A percentile compares a stretch with the other conserved stretches of the same genome.
Evolutionary conservation across 53 echinoderm and acorn worm species (phyloP).

Genomic region (Holothuria leucospilota): DNA sequence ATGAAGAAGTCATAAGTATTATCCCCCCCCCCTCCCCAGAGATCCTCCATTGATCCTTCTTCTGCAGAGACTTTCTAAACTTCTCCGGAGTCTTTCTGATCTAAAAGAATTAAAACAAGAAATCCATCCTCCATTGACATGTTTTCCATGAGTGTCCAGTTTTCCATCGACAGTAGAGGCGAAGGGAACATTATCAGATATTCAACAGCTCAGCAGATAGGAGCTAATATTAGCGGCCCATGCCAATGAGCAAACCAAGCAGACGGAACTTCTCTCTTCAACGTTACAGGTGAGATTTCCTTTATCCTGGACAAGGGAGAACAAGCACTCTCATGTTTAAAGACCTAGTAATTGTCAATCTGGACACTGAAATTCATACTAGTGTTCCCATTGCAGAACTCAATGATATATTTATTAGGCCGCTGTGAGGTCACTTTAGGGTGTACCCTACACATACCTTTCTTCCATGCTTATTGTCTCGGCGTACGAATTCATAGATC

Average conservation of each 20-base stretch:
- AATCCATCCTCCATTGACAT: slow-evolving; percentile 59
- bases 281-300: slow-evolving; percentile 30
- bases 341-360: slow-evolving; percentile 5
- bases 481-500: neutral
- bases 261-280: slow-evolving; percentile 61
- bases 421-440: neutral
- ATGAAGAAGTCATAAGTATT: neutral
- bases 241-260: slow-evolving; percentile 64
- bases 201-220: slow-evolving; percentile 31
- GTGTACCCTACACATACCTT: neutral
- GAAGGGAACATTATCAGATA: no score
- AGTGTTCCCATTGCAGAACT: slow-evolving; percentile 31
- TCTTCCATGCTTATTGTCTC: neutral
- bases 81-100: slow-evolving; percentile 17
- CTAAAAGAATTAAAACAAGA: slow-evolving; percentile 49
- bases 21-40: neutral
- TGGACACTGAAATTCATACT: slow-evolving; percentile 50
- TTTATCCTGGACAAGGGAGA: neutral
- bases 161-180: slow-evolving; percentile 65
- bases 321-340: neutral
- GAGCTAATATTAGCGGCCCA: slow-evolving; percentile 32
- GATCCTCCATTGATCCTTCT: no score
- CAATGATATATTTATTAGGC: slow-evolving; percentile 27
- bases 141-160: slow-evolving; percentile 46
- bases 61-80: no score